Conservation (phyloP, 1,140 invertebrate species). For the Latrodectus geometricus region DNA sequence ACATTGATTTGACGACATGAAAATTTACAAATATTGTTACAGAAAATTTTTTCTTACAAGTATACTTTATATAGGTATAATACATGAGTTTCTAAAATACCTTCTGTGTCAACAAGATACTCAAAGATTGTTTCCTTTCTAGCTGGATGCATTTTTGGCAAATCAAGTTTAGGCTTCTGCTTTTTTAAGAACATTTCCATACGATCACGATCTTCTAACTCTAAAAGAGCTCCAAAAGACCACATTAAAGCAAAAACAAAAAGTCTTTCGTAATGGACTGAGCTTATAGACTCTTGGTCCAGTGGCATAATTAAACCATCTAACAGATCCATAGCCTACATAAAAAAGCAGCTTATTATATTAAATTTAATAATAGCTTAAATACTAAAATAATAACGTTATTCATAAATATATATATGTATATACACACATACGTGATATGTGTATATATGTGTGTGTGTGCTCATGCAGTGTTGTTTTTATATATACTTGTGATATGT, state of each 20-base stretch:
- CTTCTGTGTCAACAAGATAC: conserved; percentile 85
- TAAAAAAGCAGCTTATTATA: no score
- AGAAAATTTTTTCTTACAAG: no score
- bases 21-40: no score
- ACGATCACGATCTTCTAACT: conserved; percentile 83
- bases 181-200: conserved; percentile 82
- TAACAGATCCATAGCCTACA: conserved; percentile 82
- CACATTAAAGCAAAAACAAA: conserved; percentile 89
- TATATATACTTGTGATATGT: no score
- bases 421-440: no score
- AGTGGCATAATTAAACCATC: conserved; percentile 84
- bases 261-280: conserved; percentile 78
- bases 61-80: background rate
- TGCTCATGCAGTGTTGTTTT: no score
- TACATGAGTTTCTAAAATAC: conserved; percentile 67
- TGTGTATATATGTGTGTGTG: no score
- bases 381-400: no score
- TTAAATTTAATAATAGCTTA: no score
- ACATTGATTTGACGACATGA: no score
- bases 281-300: conserved; percentile 68
- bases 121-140: conserved; percentile 85
- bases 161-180: conserved; percentile 77
- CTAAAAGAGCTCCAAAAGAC: conserved; percentile 90
- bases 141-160: conserved; percentile 72
- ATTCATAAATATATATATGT: no score